Base-by-base conservation (phyloP, 2,888 invertebrate species). In the Arctia plantaginis region DNA sequence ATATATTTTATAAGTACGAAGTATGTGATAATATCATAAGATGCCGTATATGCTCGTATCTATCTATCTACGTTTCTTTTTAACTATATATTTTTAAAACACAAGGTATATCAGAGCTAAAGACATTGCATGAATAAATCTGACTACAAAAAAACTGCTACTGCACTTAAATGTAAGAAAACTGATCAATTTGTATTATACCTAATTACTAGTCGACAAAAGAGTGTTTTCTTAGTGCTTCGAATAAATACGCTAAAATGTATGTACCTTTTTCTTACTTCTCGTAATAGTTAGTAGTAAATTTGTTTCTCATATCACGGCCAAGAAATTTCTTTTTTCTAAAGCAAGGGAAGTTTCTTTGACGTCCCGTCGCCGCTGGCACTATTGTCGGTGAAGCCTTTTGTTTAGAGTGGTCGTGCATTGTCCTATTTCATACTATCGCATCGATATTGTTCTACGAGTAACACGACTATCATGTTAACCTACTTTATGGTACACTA, bases 391-490 rank as follows among this genome's bases (percentile, higher is more conserved):
- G 64, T 69, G 67, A 69, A 72, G 74, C 79, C 82, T 82, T 87
- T 90, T 90, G 91, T 90, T 84, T 84, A 76, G 64, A 79, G 78
- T 77, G 76, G 62, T 77, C 47, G 77, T 74, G 74, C 78, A 77
- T 80, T 80, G 76, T 78, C 76, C 69, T 64, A 75, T 65, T 78
- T 80, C 69, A 76, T 80, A 74, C 75, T 79, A 74, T 74, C 77
- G 79, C 84, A 85, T 87, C 84, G 86, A 89, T 86, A 80, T 82
- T 83, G 79, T 85, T 76, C 80, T n/a, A n/a, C n/a, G n/a, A n/a
- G n/a, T 82, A 82, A 81, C 80, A 88, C 81, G 81, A 80, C 89
- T 85, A 88, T 90, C 91, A 90, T 83, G 88, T 88, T 88, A 92
- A 89, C 93, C 93, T 89, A 93, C 83, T 90, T 93, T 86, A 85